Percentiles rank a stretch among this genome's conserved stretches.
Evolutionary conservation across 2,113 vertebrate genomes (phyloP).

Genomic region (Lophius piscatorius): DNA sequence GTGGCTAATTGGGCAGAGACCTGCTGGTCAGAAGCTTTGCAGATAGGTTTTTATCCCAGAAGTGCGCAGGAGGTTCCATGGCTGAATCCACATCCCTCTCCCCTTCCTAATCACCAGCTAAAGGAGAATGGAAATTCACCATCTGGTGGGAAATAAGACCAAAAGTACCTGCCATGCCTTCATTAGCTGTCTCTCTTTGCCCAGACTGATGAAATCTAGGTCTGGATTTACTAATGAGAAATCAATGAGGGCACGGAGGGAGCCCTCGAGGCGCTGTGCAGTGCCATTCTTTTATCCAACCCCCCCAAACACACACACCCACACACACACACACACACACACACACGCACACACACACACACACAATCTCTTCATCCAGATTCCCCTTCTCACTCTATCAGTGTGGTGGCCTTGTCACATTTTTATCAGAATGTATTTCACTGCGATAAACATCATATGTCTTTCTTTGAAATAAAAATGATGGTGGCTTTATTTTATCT

Average conservation of each 20-base stretch:
- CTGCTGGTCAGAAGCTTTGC: slow-evolving; percentile 17
- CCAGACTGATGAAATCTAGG: slow-evolving; percentile 56
- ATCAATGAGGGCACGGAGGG: slow-evolving; percentile 60
- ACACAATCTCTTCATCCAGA: slow-evolving; percentile 26
- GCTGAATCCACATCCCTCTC: slow-evolving; percentile 32
- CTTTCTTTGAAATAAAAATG: slow-evolving; percentile 64
- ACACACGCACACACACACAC: no score
- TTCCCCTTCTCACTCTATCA: slow-evolving; percentile 6
- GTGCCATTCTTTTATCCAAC: slow-evolving; percentile 38
- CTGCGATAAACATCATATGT: slow-evolving; percentile 59
- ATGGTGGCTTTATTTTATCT: slow-evolving; percentile 65
- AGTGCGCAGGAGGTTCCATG: neutral
- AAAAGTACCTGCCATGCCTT: slow-evolving; percentile 42
- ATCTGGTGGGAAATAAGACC: slow-evolving; percentile 54
- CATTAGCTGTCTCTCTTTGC: slow-evolving; percentile 48
- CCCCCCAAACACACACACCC: neutral
- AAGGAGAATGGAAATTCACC: slow-evolving; percentile 54
- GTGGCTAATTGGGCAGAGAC: slow-evolving; percentile 51
- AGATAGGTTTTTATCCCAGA: slow-evolving; percentile 13
- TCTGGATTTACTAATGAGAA: slow-evolving; percentile 70
- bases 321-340: no score
- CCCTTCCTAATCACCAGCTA: slow-evolving; percentile 51
- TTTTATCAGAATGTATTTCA: slow-evolving; percentile 44
- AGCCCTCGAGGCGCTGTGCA: slow-evolving; percentile 25
- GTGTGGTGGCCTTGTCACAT: slow-evolving; percentile 14